Evolutionary conservation across 2,888 invertebrate genomes (phyloP), one percentile per base, ranked within the genome.

Genomic region (Orchesellides sinensis): DNA sequence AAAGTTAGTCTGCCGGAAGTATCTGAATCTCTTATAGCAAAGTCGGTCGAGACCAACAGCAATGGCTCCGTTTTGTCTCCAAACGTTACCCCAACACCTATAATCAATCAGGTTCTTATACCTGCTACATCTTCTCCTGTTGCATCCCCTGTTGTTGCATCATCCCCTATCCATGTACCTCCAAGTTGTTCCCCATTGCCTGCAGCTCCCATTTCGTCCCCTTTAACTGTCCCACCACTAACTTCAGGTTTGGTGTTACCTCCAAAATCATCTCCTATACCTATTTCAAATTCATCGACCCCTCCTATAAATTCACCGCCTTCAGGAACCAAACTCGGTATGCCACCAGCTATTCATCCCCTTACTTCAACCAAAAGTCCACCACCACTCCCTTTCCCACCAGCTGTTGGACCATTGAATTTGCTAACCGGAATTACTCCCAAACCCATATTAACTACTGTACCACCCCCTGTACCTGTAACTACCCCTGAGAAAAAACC

Each of bases 81-180:
- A 8, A 61, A 70, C 52, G 40, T n/a, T 21, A 17, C 56, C 12
- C 56, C 56, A 21, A 40, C 59, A 19, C 32, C 65, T 49, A 10
- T 10, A 27, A 23, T 23, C 27, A 59, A 14, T 74, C 74, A 61
- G 19, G 45, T 72, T 0, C 23, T 52, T 14, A 56, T 25, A 23
- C 56, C 35, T 14, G 25, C 1, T 32, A 25, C n/a, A n/a, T n/a
- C 40, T 14, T 70, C 91, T 35, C 93, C 90, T 81, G 93, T 91
- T 87, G 93, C 89, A 79, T 93, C 90, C 80, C 92, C 89, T 59
- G 91, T 90, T 73, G 92, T 91, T 86, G 86, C 47, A 89, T 91
- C 78, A 59, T 91, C 91, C 6, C 91, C 92, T 3, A 1, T 92
- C 92, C 86, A 90, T 92, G 2, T 92, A 92, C 84, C 91, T 92